Base-by-base conservation (phyloP, 2,888 invertebrate genomes). In the Eulithis prunata region DNA sequence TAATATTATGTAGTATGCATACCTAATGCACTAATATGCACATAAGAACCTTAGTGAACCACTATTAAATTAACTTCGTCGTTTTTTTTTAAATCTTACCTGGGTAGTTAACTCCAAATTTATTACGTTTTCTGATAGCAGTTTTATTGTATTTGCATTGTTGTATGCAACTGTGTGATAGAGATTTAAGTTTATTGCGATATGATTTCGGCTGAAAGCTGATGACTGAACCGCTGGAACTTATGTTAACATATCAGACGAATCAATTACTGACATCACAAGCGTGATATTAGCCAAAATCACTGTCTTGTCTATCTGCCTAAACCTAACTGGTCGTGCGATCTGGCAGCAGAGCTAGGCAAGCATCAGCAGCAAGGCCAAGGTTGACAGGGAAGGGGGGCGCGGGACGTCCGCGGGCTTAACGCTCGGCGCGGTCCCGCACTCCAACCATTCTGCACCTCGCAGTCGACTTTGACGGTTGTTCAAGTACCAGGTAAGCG, bases 401-500 rank as follows among this genome's bases (percentile, higher is more conserved):
- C 81, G 90, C 87, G 90, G 91, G 89, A 87, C 76, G 84, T 69
- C 77, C 82, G 82, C 86, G 85, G 87, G 90, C 91, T 89, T 89
- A 90, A 90, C 90, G 91, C 83, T 87, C 87, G 81, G 90, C 90
- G 90, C 91, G 86, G 86, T 88, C 88, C 89, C 88, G 83, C 87
- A 82, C 83, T 64, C 64, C 81, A 85, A 87, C 86, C 93, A 93
- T 93, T 93, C 93, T 92, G 88, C 93, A 91, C 92, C 91, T 91
- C 89, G 93, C 92, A 93, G 93, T 92, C 90, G 92, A 89, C 90
- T 91, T 86, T 89, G 85, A 92, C 92, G 92, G 93, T 93, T 91
- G 93, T 93, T 82, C 90, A 86, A 91, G 91, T 86, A 88, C 85
- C 90, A 93, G 93, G 93, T 93, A 93, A 93, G 93, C 90, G 85